These are phyloP conservation scores for Anthoscopus minutus DNA, from an alignment of 2,113 vertebrate species.

Conservation along the genomic window DNA sequence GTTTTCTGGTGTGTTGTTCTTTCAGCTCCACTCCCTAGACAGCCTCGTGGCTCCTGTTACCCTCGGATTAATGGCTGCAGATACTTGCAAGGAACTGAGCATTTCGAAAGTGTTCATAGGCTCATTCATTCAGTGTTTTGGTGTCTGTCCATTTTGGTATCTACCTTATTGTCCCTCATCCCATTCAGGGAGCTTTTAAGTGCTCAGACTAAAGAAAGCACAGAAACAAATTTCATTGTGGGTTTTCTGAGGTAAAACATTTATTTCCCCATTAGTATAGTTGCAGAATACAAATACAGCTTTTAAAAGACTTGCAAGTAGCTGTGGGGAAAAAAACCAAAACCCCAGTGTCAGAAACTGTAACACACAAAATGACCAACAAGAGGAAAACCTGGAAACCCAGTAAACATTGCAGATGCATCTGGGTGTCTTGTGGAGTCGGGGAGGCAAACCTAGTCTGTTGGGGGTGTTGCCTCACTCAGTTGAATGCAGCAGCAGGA, in stretches of 20 bases:
- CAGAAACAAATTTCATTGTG: not conserved
- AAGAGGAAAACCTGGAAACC: too few species aligned
- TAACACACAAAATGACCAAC: not conserved
- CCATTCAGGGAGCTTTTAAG: not conserved
- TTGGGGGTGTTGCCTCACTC: fast-evolving
- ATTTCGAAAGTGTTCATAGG: not conserved
- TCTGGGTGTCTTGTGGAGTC: fast-evolving
- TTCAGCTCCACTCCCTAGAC: not conserved
- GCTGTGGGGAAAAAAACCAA: not conserved
- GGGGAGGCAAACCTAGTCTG: not conserved
- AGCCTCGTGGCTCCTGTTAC: not conserved
- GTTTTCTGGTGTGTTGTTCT: not conserved
- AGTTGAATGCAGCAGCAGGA: not conserved
- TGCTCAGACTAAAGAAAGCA: not conserved
- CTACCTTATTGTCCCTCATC: fast-evolving
- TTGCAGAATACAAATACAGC: not conserved
- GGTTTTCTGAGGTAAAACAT: not conserved
- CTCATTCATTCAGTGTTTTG: not conserved
- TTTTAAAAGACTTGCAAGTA: not conserved
- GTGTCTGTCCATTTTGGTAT: not conserved
- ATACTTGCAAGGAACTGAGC: not conserved
- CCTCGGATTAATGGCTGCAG: not conserved
- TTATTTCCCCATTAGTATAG: not conserved
- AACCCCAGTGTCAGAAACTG: fast-evolving
- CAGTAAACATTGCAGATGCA: fast-evolving